A percentile compares a stretch with the other conserved stretches of the same genome.
These are phyloP conservation scores for Isurus oxyrinchus DNA, from an alignment of 2,113 vertebrate species.

Conservation along the genomic window DNA sequence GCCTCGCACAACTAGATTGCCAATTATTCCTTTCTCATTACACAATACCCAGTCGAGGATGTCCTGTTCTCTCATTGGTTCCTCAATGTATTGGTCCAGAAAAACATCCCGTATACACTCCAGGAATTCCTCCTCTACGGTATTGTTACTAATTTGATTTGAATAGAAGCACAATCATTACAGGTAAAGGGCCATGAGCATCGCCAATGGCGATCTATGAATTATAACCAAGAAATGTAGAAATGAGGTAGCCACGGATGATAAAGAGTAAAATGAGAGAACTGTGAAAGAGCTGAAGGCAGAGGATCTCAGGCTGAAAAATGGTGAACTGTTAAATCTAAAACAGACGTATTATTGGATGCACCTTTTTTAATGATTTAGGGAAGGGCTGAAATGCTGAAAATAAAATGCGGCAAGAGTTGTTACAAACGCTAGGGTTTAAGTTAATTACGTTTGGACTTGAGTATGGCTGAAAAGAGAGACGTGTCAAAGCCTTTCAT, in stretches of 20 bases:
- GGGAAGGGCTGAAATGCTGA: neutral
- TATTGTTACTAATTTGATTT: too few species aligned
- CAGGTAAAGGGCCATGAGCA: neutral
- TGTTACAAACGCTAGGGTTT: neutral
- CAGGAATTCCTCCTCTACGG: too few species aligned
- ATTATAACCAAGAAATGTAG: neutral
- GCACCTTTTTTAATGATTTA: neutral
- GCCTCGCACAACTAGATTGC: too few species aligned
- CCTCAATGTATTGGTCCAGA: too few species aligned
- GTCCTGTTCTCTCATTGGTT: too few species aligned
- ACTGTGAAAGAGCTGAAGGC: neutral
- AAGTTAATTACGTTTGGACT: too few species aligned
- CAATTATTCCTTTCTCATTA: too few species aligned
- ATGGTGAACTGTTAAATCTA: neutral
- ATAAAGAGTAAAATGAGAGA: neutral
- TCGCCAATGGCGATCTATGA: neutral
- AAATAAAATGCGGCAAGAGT: neutral
- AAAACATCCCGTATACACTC: too few species aligned
- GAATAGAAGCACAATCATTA: neutral
- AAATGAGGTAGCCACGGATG: neutral
- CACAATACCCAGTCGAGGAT: too few species aligned
- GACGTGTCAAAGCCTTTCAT: too few species aligned
- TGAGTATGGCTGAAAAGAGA: too few species aligned
- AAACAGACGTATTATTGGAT: neutral
- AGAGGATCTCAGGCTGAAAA: neutral